Percentiles rank a stretch among this genome's conserved stretches.
These are phyloP conservation scores for Oryzias curvinotus DNA, from an alignment of 2,113 vertebrate species.

Conservation along the genomic window DNA sequence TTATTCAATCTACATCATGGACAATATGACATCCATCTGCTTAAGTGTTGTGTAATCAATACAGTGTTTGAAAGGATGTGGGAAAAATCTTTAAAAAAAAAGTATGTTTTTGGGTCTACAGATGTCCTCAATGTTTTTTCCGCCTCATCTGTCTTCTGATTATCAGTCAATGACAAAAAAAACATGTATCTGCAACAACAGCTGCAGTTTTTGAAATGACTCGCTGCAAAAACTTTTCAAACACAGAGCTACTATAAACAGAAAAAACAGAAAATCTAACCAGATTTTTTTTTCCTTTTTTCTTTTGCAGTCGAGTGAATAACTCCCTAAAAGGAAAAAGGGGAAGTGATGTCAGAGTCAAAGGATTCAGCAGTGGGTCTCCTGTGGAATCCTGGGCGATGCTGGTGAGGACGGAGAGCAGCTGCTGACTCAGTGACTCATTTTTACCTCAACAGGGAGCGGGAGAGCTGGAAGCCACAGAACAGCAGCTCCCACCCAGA, in stretches of 20 bases:
- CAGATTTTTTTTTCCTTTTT: constrained; percentile 3
- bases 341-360: constrained; percentile 66
- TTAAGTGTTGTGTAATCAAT: too few relatives aligned
- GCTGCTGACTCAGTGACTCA: constrained; percentile 80
- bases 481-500: constrained; percentile 57
- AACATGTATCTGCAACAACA: too few relatives aligned
- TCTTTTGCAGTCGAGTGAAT: neutral
- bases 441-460: constrained; percentile 68
- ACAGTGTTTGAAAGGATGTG: too few relatives aligned
- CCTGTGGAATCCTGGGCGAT: constrained; percentile 67
- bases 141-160: too few relatives aligned
- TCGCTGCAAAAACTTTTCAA: neutral
- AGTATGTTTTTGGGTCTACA: too few relatives aligned
- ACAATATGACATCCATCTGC: too few relatives aligned
- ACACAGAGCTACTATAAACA: neutral
- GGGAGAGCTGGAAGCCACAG: constrained; percentile 44
- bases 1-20: too few relatives aligned
- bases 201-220: too few relatives aligned
- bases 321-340: constrained; percentile 67
- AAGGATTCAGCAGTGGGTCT: constrained; percentile 44
- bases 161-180: too few relatives aligned
- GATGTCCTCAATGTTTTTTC: too few relatives aligned
- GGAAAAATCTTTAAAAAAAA: too few relatives aligned
- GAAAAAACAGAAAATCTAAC: neutral
- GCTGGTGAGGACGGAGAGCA: constrained; percentile 66